phyloP scores from a whole-genome alignment of 1,140 invertebrate genomes.

The Dufourea novaeangliae region DNA sequence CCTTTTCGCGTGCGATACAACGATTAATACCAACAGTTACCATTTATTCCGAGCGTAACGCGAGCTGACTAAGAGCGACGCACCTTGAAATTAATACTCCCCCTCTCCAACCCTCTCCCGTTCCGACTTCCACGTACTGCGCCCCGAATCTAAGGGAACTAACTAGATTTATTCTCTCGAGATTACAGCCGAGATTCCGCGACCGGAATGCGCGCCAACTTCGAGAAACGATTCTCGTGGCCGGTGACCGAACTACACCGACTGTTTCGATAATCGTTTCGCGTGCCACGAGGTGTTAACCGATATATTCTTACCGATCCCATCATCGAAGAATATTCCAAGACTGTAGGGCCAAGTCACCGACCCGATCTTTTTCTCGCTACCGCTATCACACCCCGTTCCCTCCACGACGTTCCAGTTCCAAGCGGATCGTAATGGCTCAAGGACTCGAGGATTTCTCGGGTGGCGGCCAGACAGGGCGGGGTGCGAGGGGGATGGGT shows the following conservation, averaged over 20 bases:
- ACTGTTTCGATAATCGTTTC: constrained; percentile 25
- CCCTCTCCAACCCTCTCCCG: neutral
- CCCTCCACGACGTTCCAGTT: neutral
- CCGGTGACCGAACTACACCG: neutral
- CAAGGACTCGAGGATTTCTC: neutral
- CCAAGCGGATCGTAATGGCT: neutral
- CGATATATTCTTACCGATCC: constrained; percentile 15
- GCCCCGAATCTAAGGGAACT: constrained; percentile 47
- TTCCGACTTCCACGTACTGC: constrained; percentile 11
- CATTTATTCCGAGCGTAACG: constrained; percentile 53
- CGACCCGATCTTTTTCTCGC: neutral
- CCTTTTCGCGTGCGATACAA: constrained; percentile 46
- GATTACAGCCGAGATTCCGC: constrained; percentile 18
- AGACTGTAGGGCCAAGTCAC: constrained; percentile 9
- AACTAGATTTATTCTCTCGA: constrained; percentile 45
- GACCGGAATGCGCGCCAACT: constrained; percentile 19
- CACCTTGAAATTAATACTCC: constrained; percentile 56
- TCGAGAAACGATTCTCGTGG: neutral
- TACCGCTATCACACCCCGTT: neutral
- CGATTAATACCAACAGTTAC: constrained; percentile 56
- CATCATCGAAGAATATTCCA: constrained; percentile 18
- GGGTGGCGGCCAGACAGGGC: constrained; percentile 16
- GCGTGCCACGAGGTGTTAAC: constrained; percentile 38
- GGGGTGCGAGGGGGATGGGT: neutral
- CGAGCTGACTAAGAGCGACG: constrained; percentile 43